phyloP scores from a whole-genome alignment of 2,113 vertebrate genomes.

The Perca fluviatilis region DNA sequence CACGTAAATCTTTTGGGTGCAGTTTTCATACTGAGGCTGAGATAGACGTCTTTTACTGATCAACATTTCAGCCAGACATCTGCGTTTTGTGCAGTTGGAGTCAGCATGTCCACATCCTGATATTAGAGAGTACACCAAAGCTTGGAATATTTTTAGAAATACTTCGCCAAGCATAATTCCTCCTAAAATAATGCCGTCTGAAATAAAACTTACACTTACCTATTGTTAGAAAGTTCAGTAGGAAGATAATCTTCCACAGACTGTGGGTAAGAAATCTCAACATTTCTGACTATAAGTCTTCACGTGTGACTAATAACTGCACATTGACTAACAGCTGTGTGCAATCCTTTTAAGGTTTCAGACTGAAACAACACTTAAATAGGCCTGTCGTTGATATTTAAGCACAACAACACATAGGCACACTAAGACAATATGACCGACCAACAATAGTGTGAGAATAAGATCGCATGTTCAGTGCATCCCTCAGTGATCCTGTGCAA shows the following conservation, averaged over 20 bases:
- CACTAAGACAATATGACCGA: not conserved
- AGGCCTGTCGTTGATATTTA: conserved; percentile 29
- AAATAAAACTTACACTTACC: conserved; percentile 53
- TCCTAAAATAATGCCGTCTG: not conserved
- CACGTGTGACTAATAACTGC: not conserved
- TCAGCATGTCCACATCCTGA: conserved; percentile 16
- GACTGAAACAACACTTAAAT: conserved; percentile 53
- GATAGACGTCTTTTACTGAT: conserved; percentile 39
- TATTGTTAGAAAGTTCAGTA: conserved; percentile 28
- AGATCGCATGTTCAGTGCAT: not conserved
- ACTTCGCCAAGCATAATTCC: not conserved
- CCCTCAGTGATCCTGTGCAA: conserved; percentile 41
- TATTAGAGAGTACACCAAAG: not conserved
- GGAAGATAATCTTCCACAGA: conserved; percentile 9
- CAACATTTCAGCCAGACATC: conserved; percentile 76
- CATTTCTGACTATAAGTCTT: not conserved
- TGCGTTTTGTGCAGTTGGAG: conserved; percentile 46
- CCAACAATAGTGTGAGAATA: conserved; percentile 14
- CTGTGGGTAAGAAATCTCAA: not conserved
- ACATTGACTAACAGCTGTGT: not conserved
- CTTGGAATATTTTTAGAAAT: not conserved
- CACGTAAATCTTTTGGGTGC: conserved; percentile 54
- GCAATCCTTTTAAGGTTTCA: not conserved
- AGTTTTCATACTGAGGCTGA: conserved; percentile 75
- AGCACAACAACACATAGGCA: not conserved